Conservation (phyloP, 2,113 vertebrate genomes). For the Corydoras sp. region DNA sequence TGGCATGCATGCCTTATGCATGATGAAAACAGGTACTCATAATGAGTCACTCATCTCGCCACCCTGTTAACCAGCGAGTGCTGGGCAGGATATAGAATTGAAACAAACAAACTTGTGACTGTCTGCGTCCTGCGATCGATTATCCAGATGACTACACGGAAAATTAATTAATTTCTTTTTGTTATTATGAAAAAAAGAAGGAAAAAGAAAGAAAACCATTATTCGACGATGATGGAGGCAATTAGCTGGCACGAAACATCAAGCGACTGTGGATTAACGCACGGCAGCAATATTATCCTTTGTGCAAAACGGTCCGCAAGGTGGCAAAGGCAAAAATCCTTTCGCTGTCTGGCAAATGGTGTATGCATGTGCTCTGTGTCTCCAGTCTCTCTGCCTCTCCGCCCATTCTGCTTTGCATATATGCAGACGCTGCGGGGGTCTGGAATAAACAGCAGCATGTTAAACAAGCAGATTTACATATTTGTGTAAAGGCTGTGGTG, state of each 20-base stretch:
- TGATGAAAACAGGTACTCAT: conserved; percentile 75
- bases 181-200: conserved; percentile 23
- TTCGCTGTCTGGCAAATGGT: conserved; percentile 19
- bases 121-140: conserved; percentile 44
- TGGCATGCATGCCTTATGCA: conserved; percentile 68
- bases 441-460: conserved; percentile 48
- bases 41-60: conserved; percentile 66
- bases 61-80: conserved; percentile 42
- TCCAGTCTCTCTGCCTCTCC: conserved; percentile 24
- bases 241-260: conserved; percentile 26
- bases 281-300: conserved; percentile 28
- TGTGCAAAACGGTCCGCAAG: conserved; percentile 27
- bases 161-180: conserved; percentile 32
- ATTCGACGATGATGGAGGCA: conserved; percentile 29
- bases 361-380: conserved; percentile 33
- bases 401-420: conserved; percentile 47
- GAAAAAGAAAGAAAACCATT: conserved; percentile 5
- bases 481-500: background rate
- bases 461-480: conserved; percentile 35
- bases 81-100: conserved; percentile 28
- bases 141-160: conserved; percentile 30
- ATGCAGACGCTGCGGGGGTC: conserved; percentile 43
- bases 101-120: conserved; percentile 46
- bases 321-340: conserved; percentile 30
- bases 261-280: conserved; percentile 32